A percentile compares a stretch with the other conserved stretches of the same genome.
Conservation (phyloP, 1,140 invertebrate genomes). For the Acyrthosiphon pisum region DNA sequence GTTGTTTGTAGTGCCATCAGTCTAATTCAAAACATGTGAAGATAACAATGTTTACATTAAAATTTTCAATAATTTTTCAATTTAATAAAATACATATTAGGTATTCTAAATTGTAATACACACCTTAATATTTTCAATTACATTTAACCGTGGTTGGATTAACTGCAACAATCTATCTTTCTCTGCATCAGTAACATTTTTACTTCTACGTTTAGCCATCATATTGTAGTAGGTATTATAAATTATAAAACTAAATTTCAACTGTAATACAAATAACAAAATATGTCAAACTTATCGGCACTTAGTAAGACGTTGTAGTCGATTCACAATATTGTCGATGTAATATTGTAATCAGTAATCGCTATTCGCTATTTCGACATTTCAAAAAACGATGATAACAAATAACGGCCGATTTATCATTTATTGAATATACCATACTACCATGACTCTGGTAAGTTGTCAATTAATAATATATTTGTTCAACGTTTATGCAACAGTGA, state of each 20-base stretch:
- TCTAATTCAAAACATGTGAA: not conserved
- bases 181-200: not conserved
- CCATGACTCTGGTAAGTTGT: too few species aligned
- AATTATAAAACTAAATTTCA: not conserved
- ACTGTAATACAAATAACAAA: not conserved
- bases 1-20: conserved; percentile 21
- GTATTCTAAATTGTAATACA: conserved; percentile 7
- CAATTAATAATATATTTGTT: too few species aligned
- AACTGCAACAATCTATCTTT: not conserved
- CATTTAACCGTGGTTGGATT: not conserved
- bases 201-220: not conserved
- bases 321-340: not conserved
- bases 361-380: not conserved
- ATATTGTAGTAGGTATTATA: not conserved
- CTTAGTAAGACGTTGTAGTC: not conserved
- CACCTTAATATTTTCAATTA: not conserved
- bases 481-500: too few species aligned
- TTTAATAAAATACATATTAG: not conserved
- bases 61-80: not conserved
- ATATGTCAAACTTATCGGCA: not conserved
- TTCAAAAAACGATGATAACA: not conserved
- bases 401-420: not conserved
- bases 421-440: too few species aligned
- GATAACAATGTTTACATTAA: not conserved
- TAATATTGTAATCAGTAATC: not conserved